A percentile compares a stretch with the other conserved stretches of the same genome.
Evolutionary conservation across 2,888 invertebrate genomes (phyloP).

Genomic region (Oscheius sp.): DNA sequence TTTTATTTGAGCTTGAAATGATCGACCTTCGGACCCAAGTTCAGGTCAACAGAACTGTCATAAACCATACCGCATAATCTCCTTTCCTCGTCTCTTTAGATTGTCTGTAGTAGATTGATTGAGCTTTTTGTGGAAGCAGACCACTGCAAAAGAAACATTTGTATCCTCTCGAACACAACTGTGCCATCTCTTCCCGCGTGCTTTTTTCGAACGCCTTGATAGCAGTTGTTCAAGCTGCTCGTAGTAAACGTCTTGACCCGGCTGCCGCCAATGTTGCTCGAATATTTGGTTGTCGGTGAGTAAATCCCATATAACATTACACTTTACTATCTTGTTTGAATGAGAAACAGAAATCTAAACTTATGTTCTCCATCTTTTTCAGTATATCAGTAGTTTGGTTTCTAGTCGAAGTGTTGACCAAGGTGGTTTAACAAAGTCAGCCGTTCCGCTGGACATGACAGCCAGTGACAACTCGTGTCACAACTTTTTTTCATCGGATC

Average conservation of each 20-base stretch:
- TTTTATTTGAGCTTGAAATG: too few relatives aligned
- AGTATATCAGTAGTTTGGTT: too few relatives aligned
- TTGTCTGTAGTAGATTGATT: background rate
- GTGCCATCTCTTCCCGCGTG: background rate
- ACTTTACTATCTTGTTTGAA: background rate
- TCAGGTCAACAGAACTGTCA: too few relatives aligned
- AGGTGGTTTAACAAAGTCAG: too few relatives aligned
- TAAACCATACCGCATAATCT: too few relatives aligned
- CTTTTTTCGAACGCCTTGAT: constrained; percentile 19
- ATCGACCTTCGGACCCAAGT: too few relatives aligned
- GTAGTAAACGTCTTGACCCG: constrained; percentile 16
- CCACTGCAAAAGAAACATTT: background rate
- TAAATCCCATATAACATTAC: background rate
- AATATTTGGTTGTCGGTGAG: constrained; percentile 24
- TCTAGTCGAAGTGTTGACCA: too few relatives aligned
- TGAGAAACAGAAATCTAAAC: background rate
- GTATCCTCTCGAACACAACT: background rate
- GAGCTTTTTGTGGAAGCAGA: background rate
- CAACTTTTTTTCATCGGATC: background rate
- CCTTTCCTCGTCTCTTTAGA: background rate
- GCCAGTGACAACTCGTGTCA: background rate
- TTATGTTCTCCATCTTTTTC: too few relatives aligned
- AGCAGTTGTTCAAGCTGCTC: constrained; percentile 19
- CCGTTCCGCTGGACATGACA: constrained; percentile 9
- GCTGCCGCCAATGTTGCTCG: constrained; percentile 28